Conservation (phyloP, 2,888 invertebrate species). For the Dichetophora obliterata region DNA sequence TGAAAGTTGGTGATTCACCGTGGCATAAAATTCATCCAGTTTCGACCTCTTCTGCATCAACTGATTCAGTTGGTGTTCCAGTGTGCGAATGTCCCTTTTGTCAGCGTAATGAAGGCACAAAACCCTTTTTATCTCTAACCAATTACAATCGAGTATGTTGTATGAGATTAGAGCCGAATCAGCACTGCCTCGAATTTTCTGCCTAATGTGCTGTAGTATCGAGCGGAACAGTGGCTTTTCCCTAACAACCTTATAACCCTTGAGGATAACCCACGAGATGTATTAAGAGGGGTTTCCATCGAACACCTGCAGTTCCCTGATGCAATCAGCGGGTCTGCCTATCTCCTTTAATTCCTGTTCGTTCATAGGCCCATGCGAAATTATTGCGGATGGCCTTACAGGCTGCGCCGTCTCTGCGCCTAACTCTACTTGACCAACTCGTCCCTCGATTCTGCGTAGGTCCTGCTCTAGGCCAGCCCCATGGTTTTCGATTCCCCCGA, state of each 20-base stretch:
- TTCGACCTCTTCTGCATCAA: slow-evolving; percentile 43
- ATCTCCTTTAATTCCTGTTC: slow-evolving; percentile 2
- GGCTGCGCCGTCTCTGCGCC: too few species aligned
- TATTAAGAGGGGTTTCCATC: neutral
- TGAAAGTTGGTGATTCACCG: slow-evolving; percentile 36
- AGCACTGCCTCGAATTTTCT: slow-evolving; percentile 42
- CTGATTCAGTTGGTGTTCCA: slow-evolving; percentile 47
- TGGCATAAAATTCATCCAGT: slow-evolving; percentile 47
- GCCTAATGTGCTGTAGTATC: slow-evolving; percentile 45
- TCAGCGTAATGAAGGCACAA: slow-evolving; percentile 38
- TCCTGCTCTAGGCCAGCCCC: too few species aligned
- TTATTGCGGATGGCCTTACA: too few species aligned
- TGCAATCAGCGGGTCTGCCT: neutral
- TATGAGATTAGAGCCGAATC: slow-evolving; percentile 42
- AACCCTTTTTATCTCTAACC: slow-evolving; percentile 40
- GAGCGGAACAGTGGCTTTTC: neutral
- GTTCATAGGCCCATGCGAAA: neutral
- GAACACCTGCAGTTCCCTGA: slow-evolving; percentile 1
- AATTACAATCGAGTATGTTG: slow-evolving; percentile 40
- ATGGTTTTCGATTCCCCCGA: too few species aligned
- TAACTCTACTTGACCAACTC: too few species aligned
- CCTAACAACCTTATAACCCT: neutral
- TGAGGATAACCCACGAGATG: neutral
- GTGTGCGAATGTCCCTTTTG: slow-evolving; percentile 46
- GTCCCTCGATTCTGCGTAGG: too few species aligned